Base-by-base conservation (phyloP, 2,113 vertebrate species). In the Chroicocephalus ridibundus region DNA sequence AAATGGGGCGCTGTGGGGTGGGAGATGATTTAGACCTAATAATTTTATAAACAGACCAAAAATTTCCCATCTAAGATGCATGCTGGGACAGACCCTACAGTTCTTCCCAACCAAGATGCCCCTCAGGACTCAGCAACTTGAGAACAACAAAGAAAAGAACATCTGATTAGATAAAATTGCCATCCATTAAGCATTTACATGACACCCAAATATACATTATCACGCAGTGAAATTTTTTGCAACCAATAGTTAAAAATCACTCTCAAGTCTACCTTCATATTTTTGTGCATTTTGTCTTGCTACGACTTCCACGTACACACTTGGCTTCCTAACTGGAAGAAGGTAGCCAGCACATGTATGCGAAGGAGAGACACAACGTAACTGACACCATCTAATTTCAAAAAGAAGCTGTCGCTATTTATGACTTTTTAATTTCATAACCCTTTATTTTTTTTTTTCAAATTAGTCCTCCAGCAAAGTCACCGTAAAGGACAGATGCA, bases 1-100 rank as follows among this genome's bases (percentile, higher is more conserved):
- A 47, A 4, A 8, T 5, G 1, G 7, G 14, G 22, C 3, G 4
- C 15, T 9, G 31, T 7, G 5, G 5, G 15, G 7, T 15, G 12
- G 4, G n/a, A 32, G 15, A 18, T 3, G 8, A 29, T 54, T 71
- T 83, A 80, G 18, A 88, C 24, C 24, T 57, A 44, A 34, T 21
- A 0, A 26, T 70, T 74, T 49, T 62, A 61, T 54, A 62, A 75
- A 47, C 6, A 61, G 75, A 57, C 21, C n/a, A 79, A 79, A 87
- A 58, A 14, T 3, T 17, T 64, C 34, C 52, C n/a, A 75, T 6
- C 46, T 40, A 54, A 88, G 47, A 58, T 49, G 42, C 36, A 34
- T 6, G 31, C 18, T 49, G 51, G 62, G 17, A 25, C 24, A 71
- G 71, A 91, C 36, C 71, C 42, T 62, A 34, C 21, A 82, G 21